Conservation (phyloP, 2,888 invertebrate species). For the Pachliopta kotzebuea region DNA sequence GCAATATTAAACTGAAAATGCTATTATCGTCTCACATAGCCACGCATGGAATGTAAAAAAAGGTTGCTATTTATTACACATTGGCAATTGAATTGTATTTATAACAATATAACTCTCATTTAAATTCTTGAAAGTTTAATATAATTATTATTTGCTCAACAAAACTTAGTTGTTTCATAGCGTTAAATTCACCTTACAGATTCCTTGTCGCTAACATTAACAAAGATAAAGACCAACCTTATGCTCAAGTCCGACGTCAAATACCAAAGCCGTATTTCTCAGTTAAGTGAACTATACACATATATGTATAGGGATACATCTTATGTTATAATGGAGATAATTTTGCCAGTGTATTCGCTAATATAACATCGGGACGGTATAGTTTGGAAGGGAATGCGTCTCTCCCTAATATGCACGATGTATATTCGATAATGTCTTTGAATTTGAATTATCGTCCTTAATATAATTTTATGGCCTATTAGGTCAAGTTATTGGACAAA, state of each 20-base stretch:
- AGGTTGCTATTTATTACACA: conserved; percentile 5
- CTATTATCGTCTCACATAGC: neutral
- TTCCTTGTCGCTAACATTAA: conserved; percentile 26
- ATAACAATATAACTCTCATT: neutral
- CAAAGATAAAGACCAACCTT: conserved; percentile 28
- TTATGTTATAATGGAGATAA: conserved; percentile 27
- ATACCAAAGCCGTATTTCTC: conserved; percentile 30
- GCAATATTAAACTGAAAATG: neutral
- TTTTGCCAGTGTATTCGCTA: conserved; percentile 26
- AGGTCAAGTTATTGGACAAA: neutral
- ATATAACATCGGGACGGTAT: conserved; percentile 22
- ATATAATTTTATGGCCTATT: neutral
- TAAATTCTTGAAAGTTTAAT: conserved; percentile 5
- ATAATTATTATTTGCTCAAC: conserved; percentile 2
- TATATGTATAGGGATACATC: conserved; percentile 8
- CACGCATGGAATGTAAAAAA: conserved; percentile 1
- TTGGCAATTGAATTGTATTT: neutral
- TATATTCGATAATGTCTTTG: conserved; percentile 18
- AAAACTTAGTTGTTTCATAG: conserved; percentile 17
- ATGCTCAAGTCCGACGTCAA: conserved; percentile 26
- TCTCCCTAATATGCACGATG: conserved; percentile 18
- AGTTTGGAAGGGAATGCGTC: conserved; percentile 24
- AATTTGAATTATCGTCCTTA: conserved; percentile 11
- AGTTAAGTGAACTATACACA: conserved; percentile 19
- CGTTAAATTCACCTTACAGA: conserved; percentile 24